A percentile compares a stretch with the other conserved stretches of the same genome.
Evolutionary conservation across 1,140 invertebrate genomes (phyloP).

Genomic region (Trichogramma pretiosum): DNA sequence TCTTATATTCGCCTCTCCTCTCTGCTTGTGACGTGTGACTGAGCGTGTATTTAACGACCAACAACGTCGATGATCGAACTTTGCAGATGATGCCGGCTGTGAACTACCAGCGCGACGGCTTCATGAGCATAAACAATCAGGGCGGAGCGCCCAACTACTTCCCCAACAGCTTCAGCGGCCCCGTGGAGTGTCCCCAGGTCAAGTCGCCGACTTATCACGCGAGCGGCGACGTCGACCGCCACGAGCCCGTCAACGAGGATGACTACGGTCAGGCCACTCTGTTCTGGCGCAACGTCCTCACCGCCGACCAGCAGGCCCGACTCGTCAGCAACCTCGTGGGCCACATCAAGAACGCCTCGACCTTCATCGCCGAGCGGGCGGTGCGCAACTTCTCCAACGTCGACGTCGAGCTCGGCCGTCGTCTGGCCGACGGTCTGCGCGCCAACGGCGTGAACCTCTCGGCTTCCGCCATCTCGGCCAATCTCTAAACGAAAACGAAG

Average conservation of each 20-base stretch:
- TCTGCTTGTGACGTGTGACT: too few relatives aligned
- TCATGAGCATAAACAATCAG: slow-evolving; percentile 58
- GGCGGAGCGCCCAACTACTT: slow-evolving; percentile 86
- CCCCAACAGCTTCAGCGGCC: slow-evolving; percentile 90
- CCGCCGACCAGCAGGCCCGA: slow-evolving; percentile 60
- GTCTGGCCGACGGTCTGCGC: slow-evolving; percentile 54
- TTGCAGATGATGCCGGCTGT: slow-evolving; percentile 33
- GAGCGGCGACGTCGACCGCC: slow-evolving; percentile 60
- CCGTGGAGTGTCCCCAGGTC: slow-evolving; percentile 46
- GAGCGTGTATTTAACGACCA: too few relatives aligned
- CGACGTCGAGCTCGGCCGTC: slow-evolving; percentile 57
- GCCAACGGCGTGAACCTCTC: slow-evolving; percentile 46
- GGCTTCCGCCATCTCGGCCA: slow-evolving; percentile 31
- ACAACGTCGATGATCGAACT: too few relatives aligned
- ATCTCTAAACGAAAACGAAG: slow-evolving; percentile 29
- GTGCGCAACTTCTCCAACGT: slow-evolving; percentile 67
- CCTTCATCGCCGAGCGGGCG: slow-evolving; percentile 77
- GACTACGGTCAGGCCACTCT: slow-evolving; percentile 76
- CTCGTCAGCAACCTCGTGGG: slow-evolving; percentile 74
- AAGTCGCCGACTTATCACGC: slow-evolving; percentile 43
- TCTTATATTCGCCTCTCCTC: too few relatives aligned
- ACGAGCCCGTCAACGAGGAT: slow-evolving; percentile 78
- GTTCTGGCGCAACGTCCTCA: slow-evolving; percentile 77
- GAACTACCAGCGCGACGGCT: slow-evolving; percentile 87
- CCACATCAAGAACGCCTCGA: slow-evolving; percentile 66